These are phyloP conservation scores for Tenthredo mesomela DNA, from an alignment of 2,888 invertebrate species.

Conservation along the genomic window DNA sequence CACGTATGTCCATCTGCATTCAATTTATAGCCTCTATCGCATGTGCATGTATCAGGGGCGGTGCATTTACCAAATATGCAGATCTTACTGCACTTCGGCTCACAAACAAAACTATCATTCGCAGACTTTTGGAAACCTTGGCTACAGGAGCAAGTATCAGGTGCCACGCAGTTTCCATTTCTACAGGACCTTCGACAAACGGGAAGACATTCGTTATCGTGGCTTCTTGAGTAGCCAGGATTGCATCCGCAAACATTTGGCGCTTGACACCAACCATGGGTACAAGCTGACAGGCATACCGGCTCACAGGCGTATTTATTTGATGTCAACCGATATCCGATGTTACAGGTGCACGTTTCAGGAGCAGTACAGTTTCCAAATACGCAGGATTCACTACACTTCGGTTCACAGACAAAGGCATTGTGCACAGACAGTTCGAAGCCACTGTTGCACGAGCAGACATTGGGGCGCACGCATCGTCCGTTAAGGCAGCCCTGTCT, in stretches of 20 bases:
- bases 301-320: constrained; percentile 79
- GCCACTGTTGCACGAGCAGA: not conserved
- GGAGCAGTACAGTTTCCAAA: constrained; percentile 76
- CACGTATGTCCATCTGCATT: constrained; percentile 67
- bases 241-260: constrained; percentile 80
- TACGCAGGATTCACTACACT: constrained; percentile 75
- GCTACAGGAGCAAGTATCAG: constrained; percentile 61
- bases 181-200: constrained; percentile 54
- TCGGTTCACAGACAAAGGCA: constrained; percentile 59
- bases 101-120: constrained; percentile 43
- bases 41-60: constrained; percentile 80
- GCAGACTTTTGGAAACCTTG: constrained; percentile 64
- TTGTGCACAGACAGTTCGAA: not conserved
- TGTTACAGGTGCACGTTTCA: constrained; percentile 74
- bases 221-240: constrained; percentile 65
- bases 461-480: constrained; percentile 79
- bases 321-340: constrained; percentile 59
- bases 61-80: constrained; percentile 86
- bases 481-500: constrained; percentile 72
- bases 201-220: constrained; percentile 58
- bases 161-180: constrained; percentile 53
- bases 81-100: constrained; percentile 81
- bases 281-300: constrained; percentile 85
- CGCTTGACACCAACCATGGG: constrained; percentile 86
- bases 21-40: constrained; percentile 78